Evolutionary conservation across 2,113 vertebrate species (phyloP).

Genomic region (Equus przewalskii): DNA sequence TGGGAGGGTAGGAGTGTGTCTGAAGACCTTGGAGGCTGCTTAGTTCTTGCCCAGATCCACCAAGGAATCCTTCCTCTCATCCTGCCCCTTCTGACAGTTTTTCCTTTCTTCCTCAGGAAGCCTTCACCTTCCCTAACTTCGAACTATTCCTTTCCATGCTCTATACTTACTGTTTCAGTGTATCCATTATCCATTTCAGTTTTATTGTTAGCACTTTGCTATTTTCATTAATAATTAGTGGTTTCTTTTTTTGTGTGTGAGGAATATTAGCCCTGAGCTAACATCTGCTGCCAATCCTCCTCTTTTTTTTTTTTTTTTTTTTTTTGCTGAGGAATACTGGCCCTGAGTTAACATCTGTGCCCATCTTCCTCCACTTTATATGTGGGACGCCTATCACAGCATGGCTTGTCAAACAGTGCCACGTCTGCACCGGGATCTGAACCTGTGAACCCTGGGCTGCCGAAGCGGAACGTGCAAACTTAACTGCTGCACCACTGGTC

Average conservation of each 20-base stretch:
- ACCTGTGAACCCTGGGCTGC: too few relatives aligned
- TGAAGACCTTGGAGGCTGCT: neutral
- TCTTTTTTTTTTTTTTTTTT: too few relatives aligned
- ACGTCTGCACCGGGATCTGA: too few relatives aligned
- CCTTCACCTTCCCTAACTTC: neutral
- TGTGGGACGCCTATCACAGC: too few relatives aligned
- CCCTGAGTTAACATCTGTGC: too few relatives aligned
- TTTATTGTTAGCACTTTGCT: neutral
- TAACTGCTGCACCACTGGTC: too few relatives aligned
- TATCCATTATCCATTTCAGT: neutral
- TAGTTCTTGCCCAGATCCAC: neutral
- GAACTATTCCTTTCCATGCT: neutral
- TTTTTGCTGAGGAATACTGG: too few relatives aligned
- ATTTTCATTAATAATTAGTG: slow-evolving; percentile 42
- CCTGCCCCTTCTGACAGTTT: neutral
- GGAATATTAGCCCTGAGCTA: too few relatives aligned
- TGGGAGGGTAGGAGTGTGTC: neutral
- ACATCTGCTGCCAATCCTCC: too few relatives aligned
- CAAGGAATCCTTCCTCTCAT: neutral
- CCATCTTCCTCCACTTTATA: too few relatives aligned
- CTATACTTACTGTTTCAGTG: neutral
- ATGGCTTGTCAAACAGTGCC: too few relatives aligned
- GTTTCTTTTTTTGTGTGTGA: neutral
- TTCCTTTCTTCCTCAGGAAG: neutral
- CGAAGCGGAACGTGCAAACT: too few relatives aligned